Evolutionary conservation across 2,888 invertebrate species (phyloP), one percentile per base, ranked within the genome.

Genomic region (Nomada ferruginata): DNA sequence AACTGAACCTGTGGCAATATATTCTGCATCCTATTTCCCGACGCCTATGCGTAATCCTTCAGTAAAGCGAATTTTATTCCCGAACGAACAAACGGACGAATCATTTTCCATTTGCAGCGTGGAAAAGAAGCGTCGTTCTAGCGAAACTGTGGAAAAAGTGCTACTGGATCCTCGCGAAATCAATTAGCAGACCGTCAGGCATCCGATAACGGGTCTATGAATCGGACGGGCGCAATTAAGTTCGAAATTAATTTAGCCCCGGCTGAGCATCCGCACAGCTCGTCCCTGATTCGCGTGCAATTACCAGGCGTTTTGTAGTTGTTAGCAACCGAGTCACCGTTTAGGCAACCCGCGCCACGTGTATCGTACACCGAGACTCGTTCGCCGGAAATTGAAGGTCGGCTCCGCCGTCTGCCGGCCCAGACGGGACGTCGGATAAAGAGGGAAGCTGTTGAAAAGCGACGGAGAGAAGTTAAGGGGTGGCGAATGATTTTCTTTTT

Each of bases 361-460:
- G 65, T 79, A 71, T 84, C 85, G 80, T 66, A 70, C 63, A 36
- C 36, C 84, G 60, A 50, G 80, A 66, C 79, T 81, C 74, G 86
- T 83, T 85, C 85, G 76, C 85, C 88, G 88, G 88, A 89, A 89
- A 88, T 88, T 88, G 88, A 89, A 89, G 88, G 86, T 81, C 85
- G 85, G 53, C 60, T 60, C 42, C 66, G 82, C 47, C 68, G 71
- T 61, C 60, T 18, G 50, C 53, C 68, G 42, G 50, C 20, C 42
- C 55, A 44, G 66, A 50, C 65, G 55, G 61, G 55, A n/a, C 70
- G 64, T 18, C 42, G 18, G 36, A 47, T 13, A 20, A 26, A 47
- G 55, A 26, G 15, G 11, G 23, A 65, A 52, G 13, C 15, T 26
- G 15, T 4, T 15, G 55, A 11, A 29, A 50, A 69, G 53, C 55